Conservation (phyloP, 2,113 vertebrate genomes). For the Cervus canadensis region DNA sequence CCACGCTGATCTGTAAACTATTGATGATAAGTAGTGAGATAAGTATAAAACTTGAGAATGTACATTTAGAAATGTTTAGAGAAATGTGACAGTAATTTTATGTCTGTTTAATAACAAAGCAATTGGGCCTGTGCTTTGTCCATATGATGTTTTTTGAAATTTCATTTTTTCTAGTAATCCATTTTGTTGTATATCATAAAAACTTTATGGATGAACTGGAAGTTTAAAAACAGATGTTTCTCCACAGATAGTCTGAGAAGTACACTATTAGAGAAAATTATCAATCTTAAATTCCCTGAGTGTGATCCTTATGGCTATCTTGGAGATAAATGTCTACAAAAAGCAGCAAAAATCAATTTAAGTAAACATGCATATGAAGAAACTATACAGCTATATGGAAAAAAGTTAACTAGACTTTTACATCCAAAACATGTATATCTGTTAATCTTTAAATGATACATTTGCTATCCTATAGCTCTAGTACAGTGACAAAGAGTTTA, state of each 20-base stretch:
- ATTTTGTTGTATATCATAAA: conserved; percentile 4
- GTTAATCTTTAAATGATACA: conserved; percentile 19
- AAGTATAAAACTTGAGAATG: not conserved
- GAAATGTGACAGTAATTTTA: conserved; percentile 16
- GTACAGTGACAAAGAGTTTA: not conserved
- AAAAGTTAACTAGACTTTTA: conserved; percentile 13
- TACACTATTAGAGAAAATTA: not conserved
- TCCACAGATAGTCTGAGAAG: not conserved
- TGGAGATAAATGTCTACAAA: not conserved
- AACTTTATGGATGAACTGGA: not conserved
- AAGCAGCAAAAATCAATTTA: not conserved
- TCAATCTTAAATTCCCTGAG: not conserved
- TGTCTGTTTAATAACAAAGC: not conserved
- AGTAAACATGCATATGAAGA: not conserved
- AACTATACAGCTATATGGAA: not conserved
- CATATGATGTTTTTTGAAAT: not conserved
- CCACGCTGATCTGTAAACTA: not conserved
- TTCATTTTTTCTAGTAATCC: conserved; percentile 21
- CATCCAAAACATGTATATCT: not conserved
- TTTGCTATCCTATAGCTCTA: not conserved
- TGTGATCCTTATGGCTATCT: not conserved
- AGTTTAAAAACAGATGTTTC: not conserved
- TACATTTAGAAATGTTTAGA: not conserved
- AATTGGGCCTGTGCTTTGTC: not conserved
- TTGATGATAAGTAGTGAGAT: not conserved